These are phyloP conservation scores for Pocillopora damicornis DNA, from an alignment of 64 coral and sea anemone genomes.

Conservation along the genomic window DNA sequence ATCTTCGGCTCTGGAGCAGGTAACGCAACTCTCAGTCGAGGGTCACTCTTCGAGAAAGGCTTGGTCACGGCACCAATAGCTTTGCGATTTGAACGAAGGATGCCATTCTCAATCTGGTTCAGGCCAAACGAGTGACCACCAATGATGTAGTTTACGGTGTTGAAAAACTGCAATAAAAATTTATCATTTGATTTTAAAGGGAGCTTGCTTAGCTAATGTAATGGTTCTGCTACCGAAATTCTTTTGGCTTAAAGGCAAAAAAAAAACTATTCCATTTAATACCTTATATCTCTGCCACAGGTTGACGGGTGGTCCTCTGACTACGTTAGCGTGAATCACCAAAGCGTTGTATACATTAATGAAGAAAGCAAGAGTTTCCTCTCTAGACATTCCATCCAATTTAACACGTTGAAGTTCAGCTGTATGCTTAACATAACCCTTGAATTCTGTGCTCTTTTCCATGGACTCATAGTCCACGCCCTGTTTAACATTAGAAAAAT, in stretches of 20 bases:
- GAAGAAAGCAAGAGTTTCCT: constrained; percentile 95
- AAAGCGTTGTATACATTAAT: constrained; percentile 98
- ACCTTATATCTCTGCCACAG: constrained; percentile 97
- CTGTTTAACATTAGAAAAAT: neutral
- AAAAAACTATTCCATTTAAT: neutral
- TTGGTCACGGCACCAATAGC: constrained; percentile 75
- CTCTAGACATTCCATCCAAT: constrained; percentile 68
- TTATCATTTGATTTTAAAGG: neutral
- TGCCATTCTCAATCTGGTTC: constrained; percentile 92
- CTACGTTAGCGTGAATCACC: constrained; percentile 93
- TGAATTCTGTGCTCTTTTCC: constrained; percentile 68
- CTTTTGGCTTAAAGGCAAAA: no score
- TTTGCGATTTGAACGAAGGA: constrained; percentile 83
- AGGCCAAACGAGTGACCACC: constrained; percentile 79
- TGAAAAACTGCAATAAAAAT: constrained; percentile 89
- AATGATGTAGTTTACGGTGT: constrained; percentile 89
- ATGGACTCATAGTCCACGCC: constrained; percentile 89
- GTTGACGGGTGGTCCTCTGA: constrained; percentile 75
- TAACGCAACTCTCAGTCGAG: constrained; percentile 76
- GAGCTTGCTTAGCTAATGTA: neutral
- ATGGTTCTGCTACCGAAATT: no score
- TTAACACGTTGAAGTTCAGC: constrained; percentile 91
- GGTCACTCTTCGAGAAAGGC: constrained; percentile 84
- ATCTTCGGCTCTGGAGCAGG: constrained; percentile 83
- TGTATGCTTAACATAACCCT: constrained; percentile 84